phyloP scores from a whole-genome alignment of 2,888 invertebrate species.

The Thumatha senex region DNA sequence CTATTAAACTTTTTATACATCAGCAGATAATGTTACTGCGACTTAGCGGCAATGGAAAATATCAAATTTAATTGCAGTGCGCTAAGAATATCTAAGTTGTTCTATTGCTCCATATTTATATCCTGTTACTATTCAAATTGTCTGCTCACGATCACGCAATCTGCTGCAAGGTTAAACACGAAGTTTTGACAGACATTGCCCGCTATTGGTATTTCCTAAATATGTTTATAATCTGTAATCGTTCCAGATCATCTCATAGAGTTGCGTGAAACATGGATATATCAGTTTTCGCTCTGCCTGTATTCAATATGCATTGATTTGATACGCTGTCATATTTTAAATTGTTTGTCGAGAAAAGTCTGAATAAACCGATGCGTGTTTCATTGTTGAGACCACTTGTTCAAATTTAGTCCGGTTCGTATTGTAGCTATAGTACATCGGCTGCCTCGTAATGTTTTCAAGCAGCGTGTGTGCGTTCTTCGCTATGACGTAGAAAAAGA shows the following conservation, averaged over 20 bases:
- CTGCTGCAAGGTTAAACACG: conserved; percentile 52
- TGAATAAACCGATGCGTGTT: conserved; percentile 15
- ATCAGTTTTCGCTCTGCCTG: conserved; percentile 37
- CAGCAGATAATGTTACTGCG: conserved; percentile 1
- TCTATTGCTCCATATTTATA: conserved; percentile 41
- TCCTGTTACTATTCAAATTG: conserved; percentile 41
- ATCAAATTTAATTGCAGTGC: conserved; percentile 49
- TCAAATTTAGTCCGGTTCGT: conserved; percentile 39
- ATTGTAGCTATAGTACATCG: conserved; percentile 25
- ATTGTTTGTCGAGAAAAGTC: conserved; percentile 1
- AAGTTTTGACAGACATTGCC: conserved; percentile 36
- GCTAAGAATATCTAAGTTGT: conserved; percentile 41
- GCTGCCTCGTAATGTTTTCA: conserved; percentile 27
- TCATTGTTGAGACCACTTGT: conserved; percentile 30
- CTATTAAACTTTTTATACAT: conserved; percentile 44
- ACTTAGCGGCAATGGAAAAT: not conserved
- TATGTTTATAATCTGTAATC: conserved; percentile 30
- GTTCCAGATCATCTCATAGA: not conserved
- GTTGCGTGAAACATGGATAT: conserved; percentile 45
- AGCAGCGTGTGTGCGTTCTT: conserved; percentile 8
- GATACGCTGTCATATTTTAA: not conserved
- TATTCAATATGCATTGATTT: conserved; percentile 44
- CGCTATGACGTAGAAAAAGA: conserved; percentile 22
- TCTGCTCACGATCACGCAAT: conserved; percentile 44
- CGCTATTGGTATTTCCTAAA: conserved; percentile 44